A percentile compares a stretch with the other conserved stretches of the same genome.
Conservation (phyloP, 2,113 vertebrate species). For the Mirounga angustirostris region DNA sequence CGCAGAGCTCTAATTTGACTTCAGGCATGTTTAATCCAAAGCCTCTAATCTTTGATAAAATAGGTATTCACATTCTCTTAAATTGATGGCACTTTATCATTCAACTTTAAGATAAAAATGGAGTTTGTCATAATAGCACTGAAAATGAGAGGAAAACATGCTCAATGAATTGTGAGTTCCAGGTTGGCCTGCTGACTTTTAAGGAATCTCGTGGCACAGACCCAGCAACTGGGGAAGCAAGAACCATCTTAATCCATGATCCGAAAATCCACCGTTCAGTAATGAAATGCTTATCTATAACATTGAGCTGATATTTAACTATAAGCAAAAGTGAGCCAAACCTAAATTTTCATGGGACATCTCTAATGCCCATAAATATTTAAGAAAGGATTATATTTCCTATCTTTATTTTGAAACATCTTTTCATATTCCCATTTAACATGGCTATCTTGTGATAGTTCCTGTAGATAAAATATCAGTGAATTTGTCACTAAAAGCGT, state of each 20-base stretch:
- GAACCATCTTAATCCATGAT: neutral
- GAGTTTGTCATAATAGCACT: neutral
- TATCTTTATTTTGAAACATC: neutral
- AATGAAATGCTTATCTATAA: conserved; percentile 2
- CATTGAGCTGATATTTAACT: conserved; percentile 48
- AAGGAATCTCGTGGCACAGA: neutral
- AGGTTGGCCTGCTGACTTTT: neutral
- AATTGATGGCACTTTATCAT: neutral
- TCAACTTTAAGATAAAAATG: neutral
- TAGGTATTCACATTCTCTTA: neutral
- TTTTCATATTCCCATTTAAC: neutral
- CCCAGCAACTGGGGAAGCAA: neutral
- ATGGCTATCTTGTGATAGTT: neutral
- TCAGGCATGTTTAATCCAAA: neutral
- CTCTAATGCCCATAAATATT: neutral
- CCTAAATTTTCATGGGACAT: neutral
- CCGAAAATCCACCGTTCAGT: conserved; percentile 31
- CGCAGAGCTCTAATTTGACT: neutral
- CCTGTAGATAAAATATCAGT: neutral
- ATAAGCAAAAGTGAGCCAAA: conserved; percentile 44
- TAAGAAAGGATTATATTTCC: neutral
- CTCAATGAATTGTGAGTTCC: neutral
- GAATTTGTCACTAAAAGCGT: conserved; percentile 25
- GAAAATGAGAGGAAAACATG: neutral
- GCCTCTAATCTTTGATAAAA: neutral